These are phyloP conservation scores for Chlorops oryzae DNA, from an alignment of 1,140 invertebrate species.

Conservation along the genomic window DNA sequence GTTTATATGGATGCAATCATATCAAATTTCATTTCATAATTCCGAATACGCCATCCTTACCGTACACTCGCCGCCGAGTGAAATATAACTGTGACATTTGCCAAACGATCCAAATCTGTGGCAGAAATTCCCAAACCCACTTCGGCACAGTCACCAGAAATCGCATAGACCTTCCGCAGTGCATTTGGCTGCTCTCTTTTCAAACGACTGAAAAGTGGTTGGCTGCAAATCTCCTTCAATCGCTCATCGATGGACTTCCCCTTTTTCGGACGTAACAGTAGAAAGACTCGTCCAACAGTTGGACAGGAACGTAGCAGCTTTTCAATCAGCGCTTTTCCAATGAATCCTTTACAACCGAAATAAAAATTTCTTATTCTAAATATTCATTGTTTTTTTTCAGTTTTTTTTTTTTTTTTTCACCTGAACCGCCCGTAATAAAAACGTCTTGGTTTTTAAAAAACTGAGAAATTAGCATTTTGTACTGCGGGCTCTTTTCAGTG, in stretches of 20 bases:
- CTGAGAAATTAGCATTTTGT: too few species aligned
- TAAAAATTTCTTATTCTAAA: conserved; percentile 3
- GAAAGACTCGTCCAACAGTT: conserved; percentile 62
- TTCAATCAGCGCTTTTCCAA: conserved; percentile 77
- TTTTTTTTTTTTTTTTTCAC: conserved; percentile 52
- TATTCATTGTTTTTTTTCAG: background rate
- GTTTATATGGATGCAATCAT: too few species aligned
- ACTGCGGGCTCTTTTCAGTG: too few species aligned
- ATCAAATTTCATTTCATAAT: too few species aligned
- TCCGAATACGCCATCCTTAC: too few species aligned
- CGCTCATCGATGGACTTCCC: conserved; percentile 58
- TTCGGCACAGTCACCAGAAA: conserved; percentile 67
- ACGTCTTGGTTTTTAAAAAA: conserved; percentile 44
- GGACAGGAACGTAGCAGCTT: conserved; percentile 68
- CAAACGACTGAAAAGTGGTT: conserved; percentile 49
- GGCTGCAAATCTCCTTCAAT: conserved; percentile 54
- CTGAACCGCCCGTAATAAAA: conserved; percentile 64
- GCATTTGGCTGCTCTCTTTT: conserved; percentile 42
- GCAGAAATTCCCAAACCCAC: conserved; percentile 52
- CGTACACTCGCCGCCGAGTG: conserved; percentile 82
- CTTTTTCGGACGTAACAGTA: conserved; percentile 70
- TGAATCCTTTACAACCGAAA: conserved; percentile 68
- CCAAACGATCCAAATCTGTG: conserved; percentile 21
- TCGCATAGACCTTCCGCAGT: conserved; percentile 64
- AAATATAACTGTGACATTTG: conserved; percentile 75